Conservation (phyloP, 2,797 vertebrate genomes). For the Stomatorhinus walkeri region DNA sequence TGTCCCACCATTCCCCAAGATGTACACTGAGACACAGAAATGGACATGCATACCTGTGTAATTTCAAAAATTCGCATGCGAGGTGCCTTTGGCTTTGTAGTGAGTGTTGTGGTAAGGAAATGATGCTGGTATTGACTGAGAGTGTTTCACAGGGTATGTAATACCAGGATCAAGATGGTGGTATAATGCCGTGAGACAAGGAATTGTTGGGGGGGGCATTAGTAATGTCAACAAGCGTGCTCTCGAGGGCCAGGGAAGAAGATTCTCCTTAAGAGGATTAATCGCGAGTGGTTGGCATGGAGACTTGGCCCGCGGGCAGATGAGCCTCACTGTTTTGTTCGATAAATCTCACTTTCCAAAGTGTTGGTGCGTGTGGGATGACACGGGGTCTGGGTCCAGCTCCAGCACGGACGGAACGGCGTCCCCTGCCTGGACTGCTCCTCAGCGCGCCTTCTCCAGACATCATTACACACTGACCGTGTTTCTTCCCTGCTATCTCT, state of each 20-base stretch:
- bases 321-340: slow-evolving; percentile 28
- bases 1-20: background rate
- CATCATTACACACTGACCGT: background rate
- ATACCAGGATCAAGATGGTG: background rate
- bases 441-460: background rate
- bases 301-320: slow-evolving; percentile 25
- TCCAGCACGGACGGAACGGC: slow-evolving; percentile 12
- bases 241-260: slow-evolving; percentile 21
- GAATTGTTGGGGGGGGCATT: slow-evolving; percentile 6
- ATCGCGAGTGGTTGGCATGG: slow-evolving; percentile 33
- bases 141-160: slow-evolving; percentile 9
- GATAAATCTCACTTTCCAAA: slow-evolving; percentile 26
- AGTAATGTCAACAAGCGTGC: slow-evolving; percentile 18
- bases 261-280: slow-evolving; percentile 35
- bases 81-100: background rate
- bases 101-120: background rate
- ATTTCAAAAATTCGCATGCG: background rate
- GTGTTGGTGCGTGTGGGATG: slow-evolving; percentile 23
- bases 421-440: background rate
- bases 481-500: background rate
- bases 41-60: background rate
- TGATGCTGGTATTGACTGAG: background rate
- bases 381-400: slow-evolving; percentile 15
- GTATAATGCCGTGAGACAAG: slow-evolving; percentile 17
- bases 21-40: background rate